A percentile compares a stretch with the other conserved stretches of the same genome.
phyloP scores from a whole-genome alignment of 2,888 invertebrate species.

The Hetaerina titia region DNA sequence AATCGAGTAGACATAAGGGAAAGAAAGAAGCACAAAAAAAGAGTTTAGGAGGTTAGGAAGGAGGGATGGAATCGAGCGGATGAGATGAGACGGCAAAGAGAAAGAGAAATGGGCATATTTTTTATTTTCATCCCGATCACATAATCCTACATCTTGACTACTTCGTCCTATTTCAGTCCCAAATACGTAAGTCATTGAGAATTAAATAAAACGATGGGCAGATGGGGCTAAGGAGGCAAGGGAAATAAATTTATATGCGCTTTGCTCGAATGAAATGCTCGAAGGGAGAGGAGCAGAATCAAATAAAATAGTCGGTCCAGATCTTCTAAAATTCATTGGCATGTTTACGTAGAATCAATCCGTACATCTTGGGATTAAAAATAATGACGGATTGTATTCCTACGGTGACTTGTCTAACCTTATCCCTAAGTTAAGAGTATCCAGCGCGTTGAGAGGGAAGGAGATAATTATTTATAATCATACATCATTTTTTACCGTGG shows the following conservation, averaged over 20 bases:
- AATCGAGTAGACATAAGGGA: background rate
- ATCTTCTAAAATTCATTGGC: background rate
- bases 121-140: constrained; percentile 17
- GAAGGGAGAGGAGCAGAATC: background rate
- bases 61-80: background rate
- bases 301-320: background rate
- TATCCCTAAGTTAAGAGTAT: background rate
- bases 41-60: background rate
- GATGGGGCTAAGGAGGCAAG: background rate
- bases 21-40: background rate
- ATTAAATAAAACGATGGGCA: background rate
- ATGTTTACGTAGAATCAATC: background rate
- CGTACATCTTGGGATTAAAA: background rate
- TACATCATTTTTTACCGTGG: too few relatives aligned
- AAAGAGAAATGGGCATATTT: background rate
- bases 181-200: background rate
- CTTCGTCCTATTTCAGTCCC: constrained; percentile 15
- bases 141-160: background rate
- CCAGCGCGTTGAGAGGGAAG: too few relatives aligned
- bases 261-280: background rate
- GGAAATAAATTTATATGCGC: background rate
- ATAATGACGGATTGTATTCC: background rate
- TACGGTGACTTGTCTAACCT: background rate
- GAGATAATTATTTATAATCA: too few relatives aligned
- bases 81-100: background rate